These are phyloP conservation scores for Acromyrmex charruanus DNA, from an alignment of 1,140 invertebrate species.

Conservation along the genomic window DNA sequence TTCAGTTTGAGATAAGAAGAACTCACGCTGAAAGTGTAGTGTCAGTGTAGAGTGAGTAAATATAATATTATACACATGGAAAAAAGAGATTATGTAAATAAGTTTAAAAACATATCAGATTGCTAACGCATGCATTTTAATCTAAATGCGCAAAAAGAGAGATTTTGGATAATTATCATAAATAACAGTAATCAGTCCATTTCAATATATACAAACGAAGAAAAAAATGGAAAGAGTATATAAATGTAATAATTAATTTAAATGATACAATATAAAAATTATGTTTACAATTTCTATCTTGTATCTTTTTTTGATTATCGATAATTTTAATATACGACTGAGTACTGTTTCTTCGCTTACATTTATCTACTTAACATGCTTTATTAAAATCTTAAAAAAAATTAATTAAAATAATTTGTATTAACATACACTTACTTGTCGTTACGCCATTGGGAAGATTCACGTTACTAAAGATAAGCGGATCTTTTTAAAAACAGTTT, in stretches of 20 bases:
- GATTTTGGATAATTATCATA: slow-evolving; percentile 32
- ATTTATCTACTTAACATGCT: slow-evolving; percentile 56
- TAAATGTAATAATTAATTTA: not conserved
- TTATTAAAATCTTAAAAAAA: slow-evolving; percentile 27
- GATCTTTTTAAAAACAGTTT: slow-evolving; percentile 28
- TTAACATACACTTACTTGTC: slow-evolving; percentile 51
- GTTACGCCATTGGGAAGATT: slow-evolving; percentile 28
- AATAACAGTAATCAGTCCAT: slow-evolving; percentile 58
- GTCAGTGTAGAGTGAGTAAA: slow-evolving; percentile 78
- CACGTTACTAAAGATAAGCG: slow-evolving; percentile 42
- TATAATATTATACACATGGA: slow-evolving; percentile 44
- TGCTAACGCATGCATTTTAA: slow-evolving; percentile 74
- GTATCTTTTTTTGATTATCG: too few species aligned
- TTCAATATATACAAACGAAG: not conserved
- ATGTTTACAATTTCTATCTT: not conserved
- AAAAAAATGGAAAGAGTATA: not conserved
- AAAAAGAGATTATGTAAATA: slow-evolving; percentile 47
- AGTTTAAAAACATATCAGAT: slow-evolving; percentile 69
- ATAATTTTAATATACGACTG: slow-evolving; percentile 26
- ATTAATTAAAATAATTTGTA: slow-evolving; percentile 22
- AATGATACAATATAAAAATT: not conserved
- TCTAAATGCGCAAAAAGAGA: slow-evolving; percentile 57
- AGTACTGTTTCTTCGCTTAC: slow-evolving; percentile 36
- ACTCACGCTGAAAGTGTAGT: slow-evolving; percentile 82
- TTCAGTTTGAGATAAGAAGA: slow-evolving; percentile 82